A percentile compares a stretch with the other conserved stretches of the same genome.
These are phyloP conservation scores for Pristionchus fissidentatus DNA, from an alignment of 2,888 invertebrate genomes.

Conservation along the genomic window DNA sequence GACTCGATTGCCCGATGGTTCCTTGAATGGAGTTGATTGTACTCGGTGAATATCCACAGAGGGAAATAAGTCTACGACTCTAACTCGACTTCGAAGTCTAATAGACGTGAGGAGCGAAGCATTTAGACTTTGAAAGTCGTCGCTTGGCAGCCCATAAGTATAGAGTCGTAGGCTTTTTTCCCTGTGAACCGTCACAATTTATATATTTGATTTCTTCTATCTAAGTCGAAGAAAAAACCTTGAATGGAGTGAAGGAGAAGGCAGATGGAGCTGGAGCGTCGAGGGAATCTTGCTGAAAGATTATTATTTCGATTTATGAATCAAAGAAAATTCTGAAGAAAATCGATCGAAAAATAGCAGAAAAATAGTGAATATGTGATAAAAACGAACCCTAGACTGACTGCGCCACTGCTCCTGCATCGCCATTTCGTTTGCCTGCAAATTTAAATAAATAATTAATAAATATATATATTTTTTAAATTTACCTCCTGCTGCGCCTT, in stretches of 20 bases:
- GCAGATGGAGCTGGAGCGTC: conserved; percentile 27
- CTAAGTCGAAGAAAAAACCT: no score
- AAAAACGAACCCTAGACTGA: conserved; percentile 9
- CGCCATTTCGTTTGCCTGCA: not conserved
- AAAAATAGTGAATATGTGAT: not conserved
- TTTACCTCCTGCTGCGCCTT: conserved; percentile 26
- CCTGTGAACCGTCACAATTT: no score
- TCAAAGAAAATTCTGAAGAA: not conserved
- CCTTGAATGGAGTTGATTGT: conserved; percentile 47
- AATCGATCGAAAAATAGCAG: not conserved
- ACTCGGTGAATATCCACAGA: no score
- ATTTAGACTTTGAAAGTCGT: no score
- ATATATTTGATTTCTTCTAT: no score
- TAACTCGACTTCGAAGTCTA: no score
- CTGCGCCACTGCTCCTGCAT: conserved; percentile 46
- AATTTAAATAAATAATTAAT: not conserved
- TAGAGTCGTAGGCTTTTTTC: no score
- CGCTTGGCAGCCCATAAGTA: no score
- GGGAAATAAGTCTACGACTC: no score
- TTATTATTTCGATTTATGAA: not conserved
- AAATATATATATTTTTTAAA: not conserved
- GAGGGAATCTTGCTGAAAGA: not conserved
- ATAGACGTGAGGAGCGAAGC: no score
- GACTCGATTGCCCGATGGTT: conserved; percentile 45
- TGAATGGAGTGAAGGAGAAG: conserved; percentile 46